A percentile compares a stretch with the other conserved stretches of the same genome.
These are phyloP conservation scores for Mamestra brassicae DNA, from an alignment of 2,888 invertebrate genomes.

Conservation along the genomic window DNA sequence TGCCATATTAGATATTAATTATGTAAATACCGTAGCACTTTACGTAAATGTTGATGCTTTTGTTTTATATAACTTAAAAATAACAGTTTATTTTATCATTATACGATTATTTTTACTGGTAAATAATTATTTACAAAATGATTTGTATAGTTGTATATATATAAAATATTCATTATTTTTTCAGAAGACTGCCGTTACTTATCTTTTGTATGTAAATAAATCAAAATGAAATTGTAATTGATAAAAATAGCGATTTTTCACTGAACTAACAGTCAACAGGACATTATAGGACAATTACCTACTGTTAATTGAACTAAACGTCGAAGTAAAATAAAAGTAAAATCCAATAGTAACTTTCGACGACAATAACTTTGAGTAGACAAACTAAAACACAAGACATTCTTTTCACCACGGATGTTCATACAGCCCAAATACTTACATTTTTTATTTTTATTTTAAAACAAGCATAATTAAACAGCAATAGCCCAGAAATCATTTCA, in stretches of 20 bases:
- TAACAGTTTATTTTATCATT: constrained; percentile 74
- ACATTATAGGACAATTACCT: constrained; percentile 72
- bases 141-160: constrained; percentile 82
- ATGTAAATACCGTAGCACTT: constrained; percentile 85
- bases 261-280: constrained; percentile 73
- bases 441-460: constrained; percentile 79
- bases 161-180: constrained; percentile 81
- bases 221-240: constrained; percentile 73
- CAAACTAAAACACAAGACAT: constrained; percentile 84
- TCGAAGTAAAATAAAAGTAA: constrained; percentile 53
- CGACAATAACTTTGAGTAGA: constrained; percentile 74
- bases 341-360: constrained; percentile 71
- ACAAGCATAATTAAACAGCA: constrained; percentile 79
- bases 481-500: constrained; percentile 88
- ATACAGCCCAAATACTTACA: constrained; percentile 84
- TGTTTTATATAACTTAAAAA: constrained; percentile 74
- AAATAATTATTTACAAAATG: constrained; percentile 85
- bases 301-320: constrained; percentile 70
- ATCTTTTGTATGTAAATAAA: constrained; percentile 82
- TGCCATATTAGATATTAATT: constrained; percentile 90
- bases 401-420: constrained; percentile 84
- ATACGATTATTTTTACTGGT: constrained; percentile 76
- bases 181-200: constrained; percentile 89
- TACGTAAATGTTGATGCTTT: constrained; percentile 84
- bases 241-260: constrained; percentile 89